These are phyloP conservation scores for Eledone cirrhosa DNA, from an alignment of 2,888 invertebrate species.

Conservation along the genomic window DNA sequence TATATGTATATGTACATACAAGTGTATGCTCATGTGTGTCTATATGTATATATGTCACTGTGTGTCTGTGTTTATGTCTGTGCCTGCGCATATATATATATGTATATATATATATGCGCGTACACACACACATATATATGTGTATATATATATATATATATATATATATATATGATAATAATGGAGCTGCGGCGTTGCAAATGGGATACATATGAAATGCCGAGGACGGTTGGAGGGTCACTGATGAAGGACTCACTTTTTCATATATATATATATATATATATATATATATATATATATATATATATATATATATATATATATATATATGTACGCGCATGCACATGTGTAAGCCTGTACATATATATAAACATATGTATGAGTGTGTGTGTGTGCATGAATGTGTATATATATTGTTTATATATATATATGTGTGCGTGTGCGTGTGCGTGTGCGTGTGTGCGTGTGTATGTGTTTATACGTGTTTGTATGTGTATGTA, in stretches of 20 bases:
- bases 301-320: background rate
- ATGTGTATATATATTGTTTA: background rate
- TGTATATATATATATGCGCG: background rate
- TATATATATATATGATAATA: no score
- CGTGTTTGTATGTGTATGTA: background rate
- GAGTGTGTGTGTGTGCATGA: background rate
- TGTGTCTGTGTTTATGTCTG: background rate
- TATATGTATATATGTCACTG: background rate
- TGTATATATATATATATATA: background rate
- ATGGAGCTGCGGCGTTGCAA: no score
- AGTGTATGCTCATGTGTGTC: background rate
- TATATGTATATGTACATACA: background rate
- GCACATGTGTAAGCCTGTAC: background rate
- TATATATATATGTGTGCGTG: background rate
- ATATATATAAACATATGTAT: background rate
- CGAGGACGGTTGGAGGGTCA: no score
- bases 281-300: background rate
- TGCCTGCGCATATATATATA: background rate
- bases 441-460: background rate
- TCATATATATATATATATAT: no score
- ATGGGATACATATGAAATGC: no score
- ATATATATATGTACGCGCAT: background rate
- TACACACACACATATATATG: background rate
- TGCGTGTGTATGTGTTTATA: background rate
- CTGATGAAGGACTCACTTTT: no score